These are phyloP conservation scores for Gallinago nigripennis DNA, from an alignment of 2,797 vertebrate species.

Conservation along the genomic window DNA sequence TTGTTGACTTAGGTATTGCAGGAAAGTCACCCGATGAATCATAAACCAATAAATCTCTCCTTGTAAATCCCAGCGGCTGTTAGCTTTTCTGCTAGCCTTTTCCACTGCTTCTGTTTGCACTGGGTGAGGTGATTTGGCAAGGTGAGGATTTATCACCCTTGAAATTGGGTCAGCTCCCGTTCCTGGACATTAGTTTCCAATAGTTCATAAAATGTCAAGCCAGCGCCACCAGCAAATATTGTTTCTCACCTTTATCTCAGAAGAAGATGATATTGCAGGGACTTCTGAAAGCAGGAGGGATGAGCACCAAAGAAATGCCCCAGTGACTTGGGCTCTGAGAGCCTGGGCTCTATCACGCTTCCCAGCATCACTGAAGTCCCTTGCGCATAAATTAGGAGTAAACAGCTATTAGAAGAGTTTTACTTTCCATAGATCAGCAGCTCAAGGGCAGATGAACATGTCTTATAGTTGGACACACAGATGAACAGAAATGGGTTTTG, in stretches of 20 bases:
- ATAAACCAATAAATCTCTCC: background rate
- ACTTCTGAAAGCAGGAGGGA: background rate
- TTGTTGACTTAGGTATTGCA: background rate
- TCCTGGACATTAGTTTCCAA: background rate
- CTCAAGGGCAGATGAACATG: background rate
- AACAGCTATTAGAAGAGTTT: background rate
- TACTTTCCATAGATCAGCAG: background rate
- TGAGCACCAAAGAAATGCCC: background rate
- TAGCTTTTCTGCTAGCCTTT: background rate
- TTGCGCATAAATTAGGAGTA: background rate
- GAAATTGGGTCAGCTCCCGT: background rate
- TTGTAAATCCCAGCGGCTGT: background rate
- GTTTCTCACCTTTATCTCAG: background rate
- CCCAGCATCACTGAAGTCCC: background rate
- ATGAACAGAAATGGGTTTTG: background rate
- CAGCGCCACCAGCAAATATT: background rate
- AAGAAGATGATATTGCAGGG: background rate
- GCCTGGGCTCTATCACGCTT: accelerated
- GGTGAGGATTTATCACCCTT: background rate
- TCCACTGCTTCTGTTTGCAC: background rate
- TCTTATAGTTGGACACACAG: background rate
- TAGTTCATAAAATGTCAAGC: background rate
- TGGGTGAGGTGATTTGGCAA: background rate
- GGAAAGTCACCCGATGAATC: background rate
- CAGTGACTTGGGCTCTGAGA: background rate